phyloP scores from a whole-genome alignment of 2,113 vertebrate genomes.

The Mirounga angustirostris region DNA sequence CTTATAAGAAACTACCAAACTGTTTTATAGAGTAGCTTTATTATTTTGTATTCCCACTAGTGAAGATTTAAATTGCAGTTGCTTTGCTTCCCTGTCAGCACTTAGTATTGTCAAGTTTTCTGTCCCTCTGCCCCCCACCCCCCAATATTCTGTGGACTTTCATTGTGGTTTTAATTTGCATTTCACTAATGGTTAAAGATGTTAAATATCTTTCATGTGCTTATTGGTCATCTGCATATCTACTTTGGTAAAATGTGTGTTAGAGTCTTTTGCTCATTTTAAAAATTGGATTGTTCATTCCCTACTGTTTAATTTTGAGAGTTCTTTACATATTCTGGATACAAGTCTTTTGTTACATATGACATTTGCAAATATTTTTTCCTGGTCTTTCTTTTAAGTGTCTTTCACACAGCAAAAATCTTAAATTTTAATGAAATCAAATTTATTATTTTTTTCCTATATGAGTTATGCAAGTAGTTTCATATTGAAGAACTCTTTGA shows the following conservation, averaged over 20 bases:
- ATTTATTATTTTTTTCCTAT: background rate
- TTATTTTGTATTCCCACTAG: background rate
- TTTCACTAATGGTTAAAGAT: background rate
- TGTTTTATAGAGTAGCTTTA: background rate
- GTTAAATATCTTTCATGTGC: background rate
- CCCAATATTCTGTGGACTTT: background rate
- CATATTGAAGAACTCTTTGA: conserved; percentile 13
- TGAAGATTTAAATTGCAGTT: background rate
- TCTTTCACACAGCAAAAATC: background rate
- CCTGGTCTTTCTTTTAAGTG: background rate
- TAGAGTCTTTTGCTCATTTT: background rate
- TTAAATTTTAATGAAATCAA: conserved; percentile 11
- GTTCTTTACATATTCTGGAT: background rate
- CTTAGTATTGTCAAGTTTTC: background rate
- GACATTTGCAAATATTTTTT: background rate
- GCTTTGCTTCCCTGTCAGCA: background rate
- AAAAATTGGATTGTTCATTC: background rate
- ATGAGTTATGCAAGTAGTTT: background rate
- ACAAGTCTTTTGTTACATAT: background rate
- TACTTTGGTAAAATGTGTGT: background rate
- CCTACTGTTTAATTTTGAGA: background rate
- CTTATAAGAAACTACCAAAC: background rate
- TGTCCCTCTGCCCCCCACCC: background rate
- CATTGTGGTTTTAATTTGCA: background rate
- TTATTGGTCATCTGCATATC: background rate